These are phyloP conservation scores for Glyphotaelius pellucidus DNA, from an alignment of 2,888 invertebrate species.

Conservation along the genomic window DNA sequence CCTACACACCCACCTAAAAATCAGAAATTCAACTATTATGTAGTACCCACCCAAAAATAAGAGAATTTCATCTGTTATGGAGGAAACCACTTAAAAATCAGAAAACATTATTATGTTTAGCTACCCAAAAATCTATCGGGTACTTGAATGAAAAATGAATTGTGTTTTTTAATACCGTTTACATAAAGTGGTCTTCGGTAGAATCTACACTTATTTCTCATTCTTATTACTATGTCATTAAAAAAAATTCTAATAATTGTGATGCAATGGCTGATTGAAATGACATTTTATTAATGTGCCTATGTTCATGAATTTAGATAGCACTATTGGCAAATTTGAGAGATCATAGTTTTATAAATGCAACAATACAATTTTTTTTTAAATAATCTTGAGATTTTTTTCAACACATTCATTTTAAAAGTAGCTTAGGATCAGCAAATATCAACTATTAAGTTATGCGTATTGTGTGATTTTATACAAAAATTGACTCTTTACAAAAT, in stretches of 20 bases:
- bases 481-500: constrained; percentile 2
- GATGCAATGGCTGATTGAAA: not conserved
- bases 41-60: too few relatives aligned
- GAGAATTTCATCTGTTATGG: too few relatives aligned
- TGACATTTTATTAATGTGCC: not conserved
- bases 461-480: not conserved
- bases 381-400: not conserved
- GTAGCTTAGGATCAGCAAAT: not conserved
- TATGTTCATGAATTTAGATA: not conserved
- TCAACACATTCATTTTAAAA: not conserved
- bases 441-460: not conserved
- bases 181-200: not conserved
- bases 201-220: not conserved
- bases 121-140: not conserved
- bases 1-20: too few relatives aligned
- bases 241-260: not conserved
- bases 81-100: too few relatives aligned
- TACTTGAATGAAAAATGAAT: not conserved
- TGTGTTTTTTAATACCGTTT: not conserved
- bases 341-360: not conserved
- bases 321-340: not conserved
- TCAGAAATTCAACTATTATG: too few relatives aligned
- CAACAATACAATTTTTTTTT: not conserved
- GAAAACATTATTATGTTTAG: too few relatives aligned
- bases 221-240: not conserved